Evolutionary conservation across 1,140 invertebrate genomes (phyloP), one percentile per base, ranked within the genome.

Genomic region (Branchinecta lindahli): DNA sequence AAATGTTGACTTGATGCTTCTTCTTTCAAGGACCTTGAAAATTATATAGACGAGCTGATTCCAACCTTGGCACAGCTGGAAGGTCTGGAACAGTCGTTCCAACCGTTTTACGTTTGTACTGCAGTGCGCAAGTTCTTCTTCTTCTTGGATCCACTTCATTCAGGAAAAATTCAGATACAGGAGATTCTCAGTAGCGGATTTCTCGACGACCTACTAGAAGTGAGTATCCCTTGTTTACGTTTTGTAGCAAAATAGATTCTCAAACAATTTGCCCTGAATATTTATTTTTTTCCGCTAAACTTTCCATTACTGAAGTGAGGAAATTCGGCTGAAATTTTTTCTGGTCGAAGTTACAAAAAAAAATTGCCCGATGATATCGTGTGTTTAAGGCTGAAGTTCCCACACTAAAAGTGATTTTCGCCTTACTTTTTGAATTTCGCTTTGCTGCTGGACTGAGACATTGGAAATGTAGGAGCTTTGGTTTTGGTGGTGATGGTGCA

Each of bases 21-120:
- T 75, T 75, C 75, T 74, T 80, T 82, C 44, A 74, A 91, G 89
- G 94, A 97, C 78, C 79, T 98, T 72, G 94, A 97, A 80, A 93
- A 91, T 77, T 98, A 96, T 77, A 96, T 98, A 73, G 82, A 87
- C 45, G 94, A 97, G 77, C 79, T 97, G 65, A 91, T 96, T 73
- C 94, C 93, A 4, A 94, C 92, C 10, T 77, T 97, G 69, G 87
- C 89, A 3, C 91, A 94, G 73, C 79, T 97, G 0, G 88, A 94
- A 77, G 89, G 90, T 0, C 78, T 98, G 45, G 91, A 96, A 78
- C 89, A 91, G 68, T 93, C 92, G 0, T 97, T 97, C 78, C 91
- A 94, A 75, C 92, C 88, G 10, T 98, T 98, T 82, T 98, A 98
- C 78, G 88, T 96, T 0, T 97, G 94, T 78, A 96, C 94, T 9